A percentile compares a stretch with the other conserved stretches of the same genome.
phyloP scores from a whole-genome alignment of 2,113 vertebrate genomes.

The Parus major region DNA sequence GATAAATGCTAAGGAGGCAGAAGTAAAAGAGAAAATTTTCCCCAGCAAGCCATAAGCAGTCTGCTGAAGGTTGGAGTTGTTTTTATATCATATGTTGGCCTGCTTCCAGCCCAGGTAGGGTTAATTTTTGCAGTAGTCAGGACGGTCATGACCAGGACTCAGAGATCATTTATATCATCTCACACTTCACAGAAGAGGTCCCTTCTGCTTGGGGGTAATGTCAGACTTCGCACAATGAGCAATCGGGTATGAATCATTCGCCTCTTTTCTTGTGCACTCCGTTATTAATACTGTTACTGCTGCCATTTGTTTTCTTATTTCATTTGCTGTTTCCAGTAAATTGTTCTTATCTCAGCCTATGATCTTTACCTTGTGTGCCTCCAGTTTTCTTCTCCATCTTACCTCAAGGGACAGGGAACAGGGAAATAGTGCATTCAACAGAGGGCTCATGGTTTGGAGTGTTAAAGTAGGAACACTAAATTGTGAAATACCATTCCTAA shows the following conservation, averaged over 20 bases:
- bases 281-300: background rate
- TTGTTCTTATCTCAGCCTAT: background rate
- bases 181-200: background rate
- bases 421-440: background rate
- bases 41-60: background rate
- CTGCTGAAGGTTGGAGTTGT: background rate
- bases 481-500: background rate
- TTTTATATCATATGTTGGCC: background rate
- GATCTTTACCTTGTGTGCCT: background rate
- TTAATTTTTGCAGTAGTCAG: background rate
- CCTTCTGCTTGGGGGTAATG: background rate
- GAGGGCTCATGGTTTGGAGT: background rate
- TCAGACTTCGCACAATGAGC: accelerated
- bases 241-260: accelerated
- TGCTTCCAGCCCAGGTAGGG: accelerated
- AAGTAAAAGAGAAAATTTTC: background rate
- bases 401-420: accelerated
- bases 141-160: accelerated
- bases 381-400: background rate
- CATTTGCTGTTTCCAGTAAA: background rate
- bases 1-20: background rate
- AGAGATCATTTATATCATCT: background rate
- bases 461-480: background rate
- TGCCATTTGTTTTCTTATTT: background rate
- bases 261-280: background rate